Percentiles rank a stretch among this genome's conserved stretches.
phyloP scores from a whole-genome alignment of 1,140 invertebrate species.

The Procambarus clarkii region DNA sequence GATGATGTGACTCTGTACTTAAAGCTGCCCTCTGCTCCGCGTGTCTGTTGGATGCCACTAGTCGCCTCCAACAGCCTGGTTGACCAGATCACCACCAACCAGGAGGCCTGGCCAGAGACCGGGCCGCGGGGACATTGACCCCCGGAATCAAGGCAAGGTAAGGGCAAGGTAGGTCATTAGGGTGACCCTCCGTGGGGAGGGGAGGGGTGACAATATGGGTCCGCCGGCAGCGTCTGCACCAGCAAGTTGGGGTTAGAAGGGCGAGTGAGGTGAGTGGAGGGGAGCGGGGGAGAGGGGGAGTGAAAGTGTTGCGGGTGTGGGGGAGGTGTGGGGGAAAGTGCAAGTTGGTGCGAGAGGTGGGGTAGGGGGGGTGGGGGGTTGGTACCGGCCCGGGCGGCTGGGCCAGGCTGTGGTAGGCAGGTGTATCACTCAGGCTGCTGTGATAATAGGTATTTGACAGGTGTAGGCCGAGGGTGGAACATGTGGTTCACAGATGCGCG shows the following conservation, averaged over 20 bases:
- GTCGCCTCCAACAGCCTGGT: too few species aligned
- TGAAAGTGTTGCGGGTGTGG: neutral
- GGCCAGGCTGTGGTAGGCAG: neutral
- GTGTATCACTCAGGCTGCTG: neutral
- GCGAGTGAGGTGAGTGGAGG: neutral
- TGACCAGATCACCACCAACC: too few species aligned
- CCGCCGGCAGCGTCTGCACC: too few species aligned
- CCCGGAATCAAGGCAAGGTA: neutral
- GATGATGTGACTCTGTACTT: too few species aligned
- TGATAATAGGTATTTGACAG: neutral
- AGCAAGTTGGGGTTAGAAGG: neutral
- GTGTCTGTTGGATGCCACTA: too few species aligned
- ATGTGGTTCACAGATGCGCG: too few species aligned
- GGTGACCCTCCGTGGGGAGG: neutral
- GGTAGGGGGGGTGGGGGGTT: neutral
- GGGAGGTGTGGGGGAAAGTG: conserved; percentile 13
- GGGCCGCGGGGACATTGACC: too few species aligned
- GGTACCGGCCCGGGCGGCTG: neutral
- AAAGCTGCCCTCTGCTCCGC: too few species aligned
- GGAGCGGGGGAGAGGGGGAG: neutral
- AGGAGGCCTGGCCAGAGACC: too few species aligned
- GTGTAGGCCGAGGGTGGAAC: neutral
- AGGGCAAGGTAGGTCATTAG: neutral
- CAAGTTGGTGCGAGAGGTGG: conserved; percentile 5
- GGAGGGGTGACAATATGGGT: too few species aligned